Evolutionary conservation across 2,888 invertebrate genomes (phyloP), one percentile per base, ranked within the genome.

Genomic region (Imbricaverruca yamaguchii): DNA sequence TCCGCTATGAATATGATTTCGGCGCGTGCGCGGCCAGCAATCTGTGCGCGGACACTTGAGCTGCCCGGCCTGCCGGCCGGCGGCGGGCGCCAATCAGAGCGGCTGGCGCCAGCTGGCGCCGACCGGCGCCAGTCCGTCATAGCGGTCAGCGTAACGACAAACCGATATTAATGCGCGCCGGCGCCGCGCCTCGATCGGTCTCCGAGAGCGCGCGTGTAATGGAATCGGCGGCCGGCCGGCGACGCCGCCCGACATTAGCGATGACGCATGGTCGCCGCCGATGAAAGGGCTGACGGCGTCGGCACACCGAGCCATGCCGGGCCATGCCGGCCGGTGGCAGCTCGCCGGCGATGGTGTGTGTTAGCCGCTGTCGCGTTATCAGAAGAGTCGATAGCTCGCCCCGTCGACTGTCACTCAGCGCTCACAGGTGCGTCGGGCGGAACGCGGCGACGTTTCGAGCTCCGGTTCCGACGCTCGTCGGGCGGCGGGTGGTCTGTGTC

Each of bases 1-100:
- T n/a, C 55, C 7, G 74, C 74, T 13, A 74, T 74, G 74, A 74
- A 74, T 74, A 74, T 74, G 74, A 74, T 74, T 74, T 74, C 53
- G 53, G 12, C 74, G 39, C 53, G 53, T 13, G 9, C 57, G 13
- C 57, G 57, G 57, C 57, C n/a, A n/a, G 74, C 74, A 74, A 74
- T 74, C 74, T 55, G 74, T 10, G 74, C 39, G 57, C 57, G 23
- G 39, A 18, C 74, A 74, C 74, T 74, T 55, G 74, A 74, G 53
- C 74, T 21, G 53, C 53, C 39, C 53, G 23, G 25, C 55, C 53
- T 10, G 53, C 55, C 15, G 74, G 74, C 53, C 67, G 74, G 74
- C 53, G 9, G 25, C 13, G 69, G 39, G 69, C 69, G 69, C 15
- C 69, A 39, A 69, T 39, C 39, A 39, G 53, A 13, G 18, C 21